A percentile compares a stretch with the other conserved stretches of the same genome.
phyloP scores from a whole-genome alignment of 1,140 invertebrate genomes.

The Euura lappo region DNA sequence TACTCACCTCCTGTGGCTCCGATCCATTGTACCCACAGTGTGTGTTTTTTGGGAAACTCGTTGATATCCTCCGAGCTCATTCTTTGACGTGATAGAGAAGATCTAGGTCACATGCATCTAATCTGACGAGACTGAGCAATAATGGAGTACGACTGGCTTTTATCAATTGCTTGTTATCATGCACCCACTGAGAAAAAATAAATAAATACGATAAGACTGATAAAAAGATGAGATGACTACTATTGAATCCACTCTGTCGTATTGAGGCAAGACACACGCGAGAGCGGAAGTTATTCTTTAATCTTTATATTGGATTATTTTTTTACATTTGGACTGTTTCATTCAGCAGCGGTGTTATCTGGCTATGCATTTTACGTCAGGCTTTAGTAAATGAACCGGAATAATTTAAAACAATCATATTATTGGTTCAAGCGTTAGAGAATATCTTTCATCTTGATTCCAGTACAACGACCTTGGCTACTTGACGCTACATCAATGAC shows the following conservation, averaged over 20 bases:
- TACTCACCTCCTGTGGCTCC: background rate
- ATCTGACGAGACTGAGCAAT: background rate
- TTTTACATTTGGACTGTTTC: too few species aligned
- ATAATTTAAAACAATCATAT: too few species aligned
- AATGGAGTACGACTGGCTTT: background rate
- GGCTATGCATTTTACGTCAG: too few species aligned
- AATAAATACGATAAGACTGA: background rate
- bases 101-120: background rate
- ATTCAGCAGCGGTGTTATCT: too few species aligned
- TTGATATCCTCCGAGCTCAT: background rate
- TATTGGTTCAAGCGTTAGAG: too few species aligned
- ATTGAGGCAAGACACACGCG: too few species aligned
- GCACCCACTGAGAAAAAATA: background rate
- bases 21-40: background rate
- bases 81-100: background rate
- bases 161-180: background rate
- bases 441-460: too few species aligned
- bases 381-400: too few species aligned
- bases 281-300: too few species aligned
- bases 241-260: background rate
- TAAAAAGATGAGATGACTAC: background rate
- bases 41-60: background rate
- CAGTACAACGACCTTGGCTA: too few species aligned
- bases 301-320: too few species aligned
- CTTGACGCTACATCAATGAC: too few species aligned